Evolutionary conservation across 1,140 invertebrate genomes (phyloP), one percentile per base, ranked within the genome.

Genomic region (Brachionus manjavacas): DNA sequence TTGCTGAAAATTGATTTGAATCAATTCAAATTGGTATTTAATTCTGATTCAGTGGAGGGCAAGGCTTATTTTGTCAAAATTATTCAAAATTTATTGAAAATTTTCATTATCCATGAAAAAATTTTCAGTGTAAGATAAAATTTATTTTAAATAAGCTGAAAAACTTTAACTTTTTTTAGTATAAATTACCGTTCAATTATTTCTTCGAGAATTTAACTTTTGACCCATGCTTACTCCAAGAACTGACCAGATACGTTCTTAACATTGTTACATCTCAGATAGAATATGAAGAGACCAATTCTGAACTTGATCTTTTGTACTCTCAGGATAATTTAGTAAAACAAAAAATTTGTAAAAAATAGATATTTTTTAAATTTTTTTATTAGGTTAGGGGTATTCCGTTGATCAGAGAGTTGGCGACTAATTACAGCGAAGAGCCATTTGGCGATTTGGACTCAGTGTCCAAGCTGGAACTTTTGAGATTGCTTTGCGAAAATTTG

Each of bases 151-250:
- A 6, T 35, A 35, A 1, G 7, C 7, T 35, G 31, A 35, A 35
- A 35, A 35, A 7, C 7, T 35, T 35, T 6, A 35, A 35, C 3
- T 3, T 4, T 31, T 31, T 35, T 35, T 7, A 35, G 31, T 35
- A 6, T 35, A 35, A 35, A 35, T 4, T 49, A 11, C 72, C 72
- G 14, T 76, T 76, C 23, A 25, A 46, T 49, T 23, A 14, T 9
- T 43, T 25, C 20, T 76, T 76, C 28, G 20, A 23, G 6, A 12
- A 20, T 31, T n/a, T 76, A 7, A 31, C 20, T 16, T 76, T 49
- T 20, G 20, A 76, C 4, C 20, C 72, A 49, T 76, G 72, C n/a
- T 76, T 76, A 31, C 25, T 76, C 25, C 72, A 76, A 76, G 72
- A 76, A 76, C 4, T 76, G 20, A 49, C 43, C 23, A 76, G 25